Evolutionary conservation across 2,888 invertebrate genomes (phyloP), one percentile per base, ranked within the genome.

Genomic region (Odontocolon sp.): DNA sequence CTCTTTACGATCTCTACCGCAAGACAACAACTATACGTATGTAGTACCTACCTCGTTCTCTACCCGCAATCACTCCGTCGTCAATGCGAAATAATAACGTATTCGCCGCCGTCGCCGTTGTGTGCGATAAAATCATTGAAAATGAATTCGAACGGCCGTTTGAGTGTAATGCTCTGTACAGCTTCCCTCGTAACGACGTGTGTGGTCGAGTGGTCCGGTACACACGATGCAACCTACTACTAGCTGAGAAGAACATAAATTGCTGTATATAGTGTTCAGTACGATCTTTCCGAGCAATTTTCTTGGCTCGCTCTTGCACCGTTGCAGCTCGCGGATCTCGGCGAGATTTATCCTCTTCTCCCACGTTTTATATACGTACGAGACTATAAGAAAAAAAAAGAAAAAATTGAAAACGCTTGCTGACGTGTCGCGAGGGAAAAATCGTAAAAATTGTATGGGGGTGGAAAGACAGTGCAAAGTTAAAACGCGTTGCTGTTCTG

Each of bases 101-200:
- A 78, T 70, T 69, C 69, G 42, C 54, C 52, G 63, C 57, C 63
- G 59, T 64, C 36, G 72, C 31, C 47, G 40, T 31, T 21, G 57
- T 45, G 67, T 28, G 72, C 72, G 72, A 80, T 76, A 76, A 76
- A 80, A 78, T 73, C 80, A 78, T 66, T 75, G 75, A 78, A 76
- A 80, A 80, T 78, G 70, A 76, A 76, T 78, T 78, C 69, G 68
- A 75, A 73, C 67, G 54, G 67, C 72, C 72, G 69, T 61, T 61
- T 36, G 69, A 57, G 28, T 69, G 26, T 72, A 77, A 77, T 77
- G 71, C 54, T 14, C 47, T 33, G 33, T n/a, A n/a, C 45, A 23
- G 54, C 61, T 56, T 40, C 45, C 31, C 54, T 68, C 73, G 67
- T 45, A 38, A 54, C 76, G 54, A 71, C 76, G 70, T 68, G 77